Evolutionary conservation across 1,140 invertebrate species (phyloP), one percentile per base, ranked within the genome.

Genomic region (Drosophila takahashii): DNA sequence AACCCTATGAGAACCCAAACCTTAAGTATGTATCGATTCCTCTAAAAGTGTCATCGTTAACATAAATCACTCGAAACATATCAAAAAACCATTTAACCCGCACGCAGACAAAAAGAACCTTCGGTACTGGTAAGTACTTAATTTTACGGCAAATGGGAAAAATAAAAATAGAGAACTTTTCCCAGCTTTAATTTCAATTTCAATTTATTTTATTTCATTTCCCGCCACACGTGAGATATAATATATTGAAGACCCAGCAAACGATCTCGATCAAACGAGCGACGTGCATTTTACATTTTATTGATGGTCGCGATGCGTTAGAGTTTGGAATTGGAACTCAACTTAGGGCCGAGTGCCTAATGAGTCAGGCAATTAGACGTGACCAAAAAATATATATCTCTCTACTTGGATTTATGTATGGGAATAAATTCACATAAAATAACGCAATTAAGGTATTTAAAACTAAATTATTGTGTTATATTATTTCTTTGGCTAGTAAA

Each of bases 211-310:
- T 77, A 77, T 57, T 72, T 80, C 69, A 48, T 62, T 59, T 37
- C 36, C 50, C 59, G 61, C 59, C 66, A 77, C 67, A 84, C 77
- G 72, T 77, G 81, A 72, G 76, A 80, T 77, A 66, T 61, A 48
- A 75, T 71, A 70, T 70, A 34, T 69, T 34, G 26, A 36, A 66
- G 42, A 8, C 32, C 48, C 41, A 15, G 37, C 59, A 7, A 51
- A 44, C 62, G 61, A 51, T 77, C 59, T 64, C 50, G 56, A 73
- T 41, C 60, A 52, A 75, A 60, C 66, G 36, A 50, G 42, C 65
- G 67, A 85, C 81, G 81, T 86, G 81, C 61, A 71, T 81, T 86
- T 81, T 59, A 65, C 67, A 66, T 86, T 86, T 85, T 64, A 85
- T 85, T 51, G 64, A 45, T 42, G 36, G 34, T 39, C 37, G 39